Base-by-base conservation (phyloP, 2,888 invertebrate genomes). In the Xanthia icteritia region DNA sequence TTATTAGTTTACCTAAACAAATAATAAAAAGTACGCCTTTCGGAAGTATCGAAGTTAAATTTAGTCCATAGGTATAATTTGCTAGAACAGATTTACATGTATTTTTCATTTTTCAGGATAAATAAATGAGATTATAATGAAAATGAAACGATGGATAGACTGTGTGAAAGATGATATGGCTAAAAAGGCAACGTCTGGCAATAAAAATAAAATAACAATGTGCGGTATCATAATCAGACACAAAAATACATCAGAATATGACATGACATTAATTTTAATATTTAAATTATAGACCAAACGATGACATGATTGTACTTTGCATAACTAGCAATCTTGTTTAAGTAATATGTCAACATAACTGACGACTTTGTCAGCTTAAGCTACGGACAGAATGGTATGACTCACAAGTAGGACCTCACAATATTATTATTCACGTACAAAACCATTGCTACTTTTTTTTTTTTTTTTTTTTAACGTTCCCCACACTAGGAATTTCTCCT, bases 321-420 rank as follows among this genome's bases (percentile, higher is more conserved):
- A 83, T 83, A 82, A 79, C 71, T 51, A 61, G 75, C 61, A 71
- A 71, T 70, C 51, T 71, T 72, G 71, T 79, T 61, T 36, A 54
- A 73, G 70, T 72, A 79, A 79, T 79, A 54, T 71, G 82, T 82
- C 83, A 75, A 70, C 78, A 67, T 70, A n/a, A 20, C 58, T 78
- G 73, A 58, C 54, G 45, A 82, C 68, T 77, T 72, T 77, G 83
- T 70, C 69, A 71, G 31, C 15, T 70, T 45, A 67, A 73, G 78
- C 31, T 61, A 2, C 0, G 8, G 42, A 36, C 73, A 82, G 60
- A 79, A 20, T 17, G 42, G 13, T 54, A 31, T 82, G 83, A 78
- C 0, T 78, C 81, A 82, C 60, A 23, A 45, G 36, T 8, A 48
- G 8, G 15, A 54, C 48, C n/a, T 45, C 17, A n/a, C n/a, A n/a